phyloP scores from a whole-genome alignment of 2,888 invertebrate genomes.

The Philaethria dido region DNA sequence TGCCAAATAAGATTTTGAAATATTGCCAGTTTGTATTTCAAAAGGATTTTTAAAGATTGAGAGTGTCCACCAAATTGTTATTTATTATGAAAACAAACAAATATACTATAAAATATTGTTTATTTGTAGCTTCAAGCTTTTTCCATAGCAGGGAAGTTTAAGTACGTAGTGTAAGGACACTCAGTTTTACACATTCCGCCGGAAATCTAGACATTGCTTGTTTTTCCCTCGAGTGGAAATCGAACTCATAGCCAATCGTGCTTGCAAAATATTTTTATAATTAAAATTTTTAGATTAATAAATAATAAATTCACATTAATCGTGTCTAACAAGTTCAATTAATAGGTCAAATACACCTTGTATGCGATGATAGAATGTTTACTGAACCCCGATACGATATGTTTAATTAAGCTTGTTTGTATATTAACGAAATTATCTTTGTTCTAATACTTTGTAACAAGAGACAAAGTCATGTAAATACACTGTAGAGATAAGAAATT shows the following conservation, averaged over 20 bases:
- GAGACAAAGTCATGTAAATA: too few relatives aligned
- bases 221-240: too few relatives aligned
- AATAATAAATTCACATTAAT: conserved; percentile 28
- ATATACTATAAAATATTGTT: too few relatives aligned
- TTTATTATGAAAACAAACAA: background rate
- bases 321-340: conserved; percentile 34
- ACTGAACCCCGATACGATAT: conserved; percentile 20
- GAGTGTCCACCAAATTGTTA: background rate
- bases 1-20: conserved; percentile 12
- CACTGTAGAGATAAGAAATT: too few relatives aligned
- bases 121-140: too few relatives aligned
- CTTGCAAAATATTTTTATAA: too few relatives aligned
- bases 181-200: too few relatives aligned
- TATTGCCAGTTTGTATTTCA: conserved; percentile 22
- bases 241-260: too few relatives aligned
- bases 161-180: too few relatives aligned
- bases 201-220: too few relatives aligned
- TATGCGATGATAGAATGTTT: conserved; percentile 25
- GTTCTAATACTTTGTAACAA: conserved; percentile 1
- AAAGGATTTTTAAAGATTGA: conserved; percentile 23
- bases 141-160: too few relatives aligned
- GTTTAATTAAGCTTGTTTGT: conserved; percentile 24
- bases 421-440: conserved; percentile 2
- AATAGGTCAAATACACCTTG: conserved; percentile 36
- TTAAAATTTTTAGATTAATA: conserved; percentile 35